phyloP scores from a whole-genome alignment of 2,113 vertebrate genomes.

The Aspiorhynchus laticeps region DNA sequence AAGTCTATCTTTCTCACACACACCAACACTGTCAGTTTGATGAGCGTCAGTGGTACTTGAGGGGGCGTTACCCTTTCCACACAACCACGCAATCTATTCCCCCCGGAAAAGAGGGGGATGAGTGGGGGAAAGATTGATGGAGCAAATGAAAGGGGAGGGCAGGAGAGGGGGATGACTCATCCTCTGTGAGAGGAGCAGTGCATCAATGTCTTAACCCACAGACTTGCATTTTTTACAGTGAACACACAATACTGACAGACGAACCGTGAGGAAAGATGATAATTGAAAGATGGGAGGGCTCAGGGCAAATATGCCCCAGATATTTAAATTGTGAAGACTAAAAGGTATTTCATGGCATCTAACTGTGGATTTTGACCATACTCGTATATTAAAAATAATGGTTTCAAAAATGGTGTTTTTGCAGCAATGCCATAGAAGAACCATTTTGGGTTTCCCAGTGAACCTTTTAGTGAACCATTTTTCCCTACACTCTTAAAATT shows the following conservation, averaged over 20 bases:
- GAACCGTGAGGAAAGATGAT: neutral
- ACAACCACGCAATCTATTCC: slow-evolving; percentile 7
- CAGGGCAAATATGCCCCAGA: neutral
- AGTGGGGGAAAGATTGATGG: neutral
- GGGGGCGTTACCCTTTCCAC: slow-evolving; percentile 17
- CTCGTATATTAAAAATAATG: no score
- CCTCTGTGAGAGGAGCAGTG: neutral
- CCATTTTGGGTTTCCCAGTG: no score
- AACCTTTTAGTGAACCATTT: no score
- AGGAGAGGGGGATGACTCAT: slow-evolving; percentile 50
- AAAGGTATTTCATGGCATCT: neutral
- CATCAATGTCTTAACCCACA: slow-evolving; percentile 29
- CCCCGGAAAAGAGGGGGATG: neutral
- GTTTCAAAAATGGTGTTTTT: no score
- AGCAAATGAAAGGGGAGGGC: neutral
- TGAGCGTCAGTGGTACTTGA: slow-evolving; percentile 31
- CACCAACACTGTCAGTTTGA: neutral
- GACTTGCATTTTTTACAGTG: neutral
- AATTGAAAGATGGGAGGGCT: neutral
- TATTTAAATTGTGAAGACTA: neutral
- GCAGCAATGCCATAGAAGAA: no score
- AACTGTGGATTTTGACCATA: neutral
- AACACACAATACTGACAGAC: neutral
- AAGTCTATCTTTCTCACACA: neutral
- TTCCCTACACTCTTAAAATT: no score